Evolutionary conservation across 2,113 vertebrate species (phyloP), one percentile per base, ranked within the genome.

Genomic region (Gadus macrocephalus): DNA sequence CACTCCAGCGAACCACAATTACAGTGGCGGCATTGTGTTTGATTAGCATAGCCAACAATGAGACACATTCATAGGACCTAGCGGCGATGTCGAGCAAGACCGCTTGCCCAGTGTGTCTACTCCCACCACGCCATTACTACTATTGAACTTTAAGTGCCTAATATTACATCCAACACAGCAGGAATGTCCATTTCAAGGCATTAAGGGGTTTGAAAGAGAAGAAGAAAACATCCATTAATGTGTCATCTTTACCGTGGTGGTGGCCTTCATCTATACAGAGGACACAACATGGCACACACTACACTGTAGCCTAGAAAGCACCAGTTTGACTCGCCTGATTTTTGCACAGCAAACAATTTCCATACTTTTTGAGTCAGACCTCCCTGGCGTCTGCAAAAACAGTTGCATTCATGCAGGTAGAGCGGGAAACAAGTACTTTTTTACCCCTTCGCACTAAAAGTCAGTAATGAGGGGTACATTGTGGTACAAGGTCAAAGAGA

Each of bases 131-230:
- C 20, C 28, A 42, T 66, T 12, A 65, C 55, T 31, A 22, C 27
- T 64, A 12, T 28, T 27, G 25, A 65, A 1, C 53, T 69, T 74
- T 20, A n/a, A 1, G 59, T 76, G 70, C 68, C 3, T 42, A 70
- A 69, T 66, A 71, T 56, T 7, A 73, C 78, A 73, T 69, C 79
- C 60, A 22, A 70, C 28, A 71, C 72, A 66, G 78, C 78, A 71
- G 87, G 82, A 86, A 88, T 85, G 82, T 86, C 67, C 67, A 81
- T 81, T 80, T 69, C 71, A 86, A 87, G 85, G 85, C 83, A 85
- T 83, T 81, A 75, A 49, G 42, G 42, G 42, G 42, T 49, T 14
- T 9, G 42, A 49, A 49, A 49, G 42, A 82, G 73, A 64, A 17
- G n/a, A 12, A 35, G 15, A 28, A 17, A 14, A n/a, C 9, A 42